phyloP scores from a whole-genome alignment of 2,113 vertebrate species.

The Camelus dromedarius region DNA sequence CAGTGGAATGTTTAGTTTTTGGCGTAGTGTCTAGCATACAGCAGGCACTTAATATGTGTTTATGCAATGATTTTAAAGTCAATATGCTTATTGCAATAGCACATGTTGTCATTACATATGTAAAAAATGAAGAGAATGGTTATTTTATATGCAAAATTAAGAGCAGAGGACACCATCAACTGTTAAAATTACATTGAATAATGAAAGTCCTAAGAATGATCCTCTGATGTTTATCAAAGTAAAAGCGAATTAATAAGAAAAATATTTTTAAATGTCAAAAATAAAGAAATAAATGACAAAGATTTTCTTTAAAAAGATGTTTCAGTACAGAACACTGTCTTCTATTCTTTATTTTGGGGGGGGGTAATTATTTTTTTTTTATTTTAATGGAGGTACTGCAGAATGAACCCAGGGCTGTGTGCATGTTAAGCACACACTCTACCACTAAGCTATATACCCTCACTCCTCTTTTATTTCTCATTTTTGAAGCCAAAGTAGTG shows the following conservation, averaged over 20 bases:
- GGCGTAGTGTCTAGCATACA: not conserved
- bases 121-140: not conserved
- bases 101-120: not conserved
- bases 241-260: not conserved
- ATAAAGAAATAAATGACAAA: not conserved
- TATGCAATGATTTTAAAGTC: not conserved
- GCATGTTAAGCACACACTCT: no score
- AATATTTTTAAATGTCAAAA: not conserved
- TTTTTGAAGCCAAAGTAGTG: not conserved
- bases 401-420: no score
- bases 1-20: not conserved
- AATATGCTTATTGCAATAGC: not conserved
- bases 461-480: not conserved
- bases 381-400: no score
- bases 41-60: not conserved
- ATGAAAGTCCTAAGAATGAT: not conserved
- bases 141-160: conserved; percentile 1
- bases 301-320: not conserved
- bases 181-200: not conserved
- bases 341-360: not conserved
- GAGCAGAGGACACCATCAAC: not conserved
- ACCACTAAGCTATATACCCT: no score
- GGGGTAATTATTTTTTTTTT: no score
- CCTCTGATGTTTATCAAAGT: not conserved
- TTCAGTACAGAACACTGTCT: not conserved